Evolutionary conservation across 2,888 invertebrate genomes (phyloP).

Genomic region (Caenorhabditis macrosperma): DNA sequence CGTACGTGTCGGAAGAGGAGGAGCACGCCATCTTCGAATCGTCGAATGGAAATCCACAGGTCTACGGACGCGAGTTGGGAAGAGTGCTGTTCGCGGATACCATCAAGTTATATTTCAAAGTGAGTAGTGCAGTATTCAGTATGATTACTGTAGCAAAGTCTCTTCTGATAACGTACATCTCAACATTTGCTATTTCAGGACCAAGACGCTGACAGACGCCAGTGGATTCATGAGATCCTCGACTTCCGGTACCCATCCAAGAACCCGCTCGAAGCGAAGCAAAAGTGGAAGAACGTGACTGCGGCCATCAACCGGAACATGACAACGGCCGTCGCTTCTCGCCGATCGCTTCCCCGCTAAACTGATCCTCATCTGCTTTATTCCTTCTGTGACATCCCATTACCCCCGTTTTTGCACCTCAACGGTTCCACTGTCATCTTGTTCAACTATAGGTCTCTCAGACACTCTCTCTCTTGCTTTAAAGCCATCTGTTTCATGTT

Average conservation of each 20-base stretch:
- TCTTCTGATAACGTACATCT: background rate
- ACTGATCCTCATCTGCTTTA: background rate
- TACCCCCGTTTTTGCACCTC: background rate
- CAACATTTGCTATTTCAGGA: conserved; percentile 56
- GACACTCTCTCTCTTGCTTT: background rate
- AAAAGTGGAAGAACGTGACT: conserved; percentile 70
- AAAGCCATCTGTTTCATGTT: background rate
- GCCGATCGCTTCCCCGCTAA: conserved; percentile 46
- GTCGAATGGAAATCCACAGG: conserved; percentile 60
- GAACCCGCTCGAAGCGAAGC: conserved; percentile 59
- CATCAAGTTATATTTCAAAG: conserved; percentile 67
- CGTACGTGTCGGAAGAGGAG: conserved; percentile 64
- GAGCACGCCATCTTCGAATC: conserved; percentile 59
- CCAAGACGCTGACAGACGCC: conserved; percentile 64
- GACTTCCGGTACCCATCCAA: conserved; percentile 69
- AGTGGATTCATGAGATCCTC: conserved; percentile 71
- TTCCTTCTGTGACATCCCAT: background rate
- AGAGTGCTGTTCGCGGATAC: conserved; percentile 63
- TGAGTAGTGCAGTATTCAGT: too few relatives aligned
- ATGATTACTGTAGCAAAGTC: too few relatives aligned
- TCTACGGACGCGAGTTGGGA: conserved; percentile 66
- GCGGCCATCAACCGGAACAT: conserved; percentile 71
- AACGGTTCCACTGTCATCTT: conserved; percentile 3
- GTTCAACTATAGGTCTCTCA: background rate
- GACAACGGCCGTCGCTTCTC: conserved; percentile 33